Evolutionary conservation across 2,888 invertebrate genomes (phyloP), one percentile per base, ranked within the genome.

Genomic region (Physocephala rufipes): DNA sequence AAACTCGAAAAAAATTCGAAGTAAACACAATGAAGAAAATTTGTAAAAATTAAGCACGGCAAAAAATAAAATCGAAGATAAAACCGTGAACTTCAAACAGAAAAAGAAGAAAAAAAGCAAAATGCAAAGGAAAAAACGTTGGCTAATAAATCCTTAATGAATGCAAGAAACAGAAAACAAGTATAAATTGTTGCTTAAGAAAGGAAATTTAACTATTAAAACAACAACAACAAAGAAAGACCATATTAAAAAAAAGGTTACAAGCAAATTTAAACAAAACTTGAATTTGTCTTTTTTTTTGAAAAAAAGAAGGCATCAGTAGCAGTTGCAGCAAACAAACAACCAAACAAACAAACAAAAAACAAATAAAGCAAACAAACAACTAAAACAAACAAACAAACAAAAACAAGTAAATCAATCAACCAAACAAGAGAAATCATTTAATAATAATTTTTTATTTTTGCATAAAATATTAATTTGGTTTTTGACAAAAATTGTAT

Each of bases 401-500:
- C 19, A 55, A 19, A 21, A 19, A 12, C 16, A 47, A 47, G 12
- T 47, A 47, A 47, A 47, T n/a, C n/a, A n/a, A n/a, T n/a, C n/a
- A n/a, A n/a, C n/a, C n/a, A n/a, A n/a, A n/a, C n/a, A n/a, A n/a
- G 16, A 21, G 12, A 3, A 19, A 53, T 19, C 53, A 53, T 13
- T 59, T 24, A 59, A n/a, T 28, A 19, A 66, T 67, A 9, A 51
- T 26, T 28, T 26, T 19, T 30, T n/a, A 30, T 55, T 67, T 24
- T 55, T 16, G 19, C 12, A 30, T 67, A 21, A 21, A 36, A 64
- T 21, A n/a, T n/a, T n/a, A n/a, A n/a, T n/a, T n/a, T n/a, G n/a
- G n/a, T n/a, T n/a, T n/a, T n/a, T n/a, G n/a, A n/a, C n/a, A n/a
- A n/a, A n/a, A n/a, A n/a, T n/a, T n/a, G n/a, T n/a, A n/a, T n/a